Percentiles rank a stretch among this genome's conserved stretches.
Evolutionary conservation across 2,113 vertebrate species (phyloP).

Genomic region (Heterocephalus glaber): DNA sequence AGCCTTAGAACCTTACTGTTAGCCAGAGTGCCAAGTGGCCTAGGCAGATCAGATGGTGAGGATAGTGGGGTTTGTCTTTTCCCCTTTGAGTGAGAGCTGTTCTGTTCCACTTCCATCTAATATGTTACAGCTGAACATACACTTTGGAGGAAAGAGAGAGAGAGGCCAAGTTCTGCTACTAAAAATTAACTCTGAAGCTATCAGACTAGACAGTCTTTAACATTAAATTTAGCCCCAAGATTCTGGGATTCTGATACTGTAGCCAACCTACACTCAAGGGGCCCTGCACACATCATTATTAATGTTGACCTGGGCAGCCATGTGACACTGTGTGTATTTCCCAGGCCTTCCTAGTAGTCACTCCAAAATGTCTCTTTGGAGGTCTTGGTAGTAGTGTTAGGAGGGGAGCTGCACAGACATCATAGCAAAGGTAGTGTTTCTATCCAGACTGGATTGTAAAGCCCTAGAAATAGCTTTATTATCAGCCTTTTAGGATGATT

Average conservation of each 20-base stretch:
- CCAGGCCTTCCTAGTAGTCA: not conserved
- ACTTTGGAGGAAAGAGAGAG: not conserved
- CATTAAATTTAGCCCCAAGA: not conserved
- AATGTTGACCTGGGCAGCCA: slow-evolving; percentile 30
- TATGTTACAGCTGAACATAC: not conserved
- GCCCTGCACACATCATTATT: not conserved
- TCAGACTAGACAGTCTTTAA: not conserved
- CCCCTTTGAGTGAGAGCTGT: not conserved
- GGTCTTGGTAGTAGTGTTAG: not conserved
- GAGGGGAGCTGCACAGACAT: not conserved
- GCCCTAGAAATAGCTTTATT: not conserved
- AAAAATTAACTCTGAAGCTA: not conserved
- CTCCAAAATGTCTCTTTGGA: not conserved
- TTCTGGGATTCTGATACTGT: slow-evolving; percentile 5
- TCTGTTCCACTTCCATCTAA: not conserved
- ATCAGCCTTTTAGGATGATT: not conserved
- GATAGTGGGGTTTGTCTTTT: not conserved
- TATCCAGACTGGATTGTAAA: not conserved
- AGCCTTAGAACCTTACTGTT: not conserved
- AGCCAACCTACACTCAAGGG: not conserved
- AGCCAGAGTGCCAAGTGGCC: not conserved
- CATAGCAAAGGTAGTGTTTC: not conserved
- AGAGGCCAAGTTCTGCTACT: not conserved
- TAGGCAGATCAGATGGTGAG: not conserved
- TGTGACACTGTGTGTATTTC: not conserved